These are phyloP conservation scores for Melanotaenia boesemani DNA, from an alignment of 2,797 vertebrate genomes.

Conservation along the genomic window DNA sequence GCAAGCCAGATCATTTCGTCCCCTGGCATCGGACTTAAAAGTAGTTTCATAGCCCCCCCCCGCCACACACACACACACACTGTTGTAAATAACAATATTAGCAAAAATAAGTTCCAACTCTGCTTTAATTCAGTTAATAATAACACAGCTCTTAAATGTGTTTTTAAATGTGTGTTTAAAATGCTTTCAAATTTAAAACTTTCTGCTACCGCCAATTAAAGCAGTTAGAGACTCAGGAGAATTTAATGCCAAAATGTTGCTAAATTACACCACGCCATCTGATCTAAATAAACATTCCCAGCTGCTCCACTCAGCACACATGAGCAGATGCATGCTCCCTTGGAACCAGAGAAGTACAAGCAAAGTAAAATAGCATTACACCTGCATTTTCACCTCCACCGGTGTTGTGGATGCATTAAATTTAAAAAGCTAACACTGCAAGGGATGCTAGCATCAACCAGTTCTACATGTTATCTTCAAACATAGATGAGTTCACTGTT, in stretches of 20 bases:
- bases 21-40: constrained; percentile 1
- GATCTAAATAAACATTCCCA: constrained; percentile 68
- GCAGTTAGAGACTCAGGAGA: constrained; percentile 36
- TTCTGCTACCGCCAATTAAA: constrained; percentile 28
- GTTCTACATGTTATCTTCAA: constrained; percentile 39
- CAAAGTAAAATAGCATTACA: constrained; percentile 29
- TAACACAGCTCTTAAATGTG: constrained; percentile 6
- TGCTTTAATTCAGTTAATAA: constrained; percentile 10
- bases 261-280: constrained; percentile 44
- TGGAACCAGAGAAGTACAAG: constrained; percentile 25
- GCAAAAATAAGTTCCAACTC: not conserved
- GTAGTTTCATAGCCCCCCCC: not conserved
- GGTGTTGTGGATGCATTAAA: constrained; percentile 32
- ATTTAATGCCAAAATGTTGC: constrained; percentile 46
- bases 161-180: constrained; percentile 13
- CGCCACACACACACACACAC: not conserved
- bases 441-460: constrained; percentile 6
- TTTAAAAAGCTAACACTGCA: constrained; percentile 5
- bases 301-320: constrained; percentile 52
- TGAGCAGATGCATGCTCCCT: constrained; percentile 29
- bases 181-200: constrained; percentile 4
- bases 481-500: constrained; percentile 25
- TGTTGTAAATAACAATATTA: not conserved
- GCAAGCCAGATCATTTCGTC: constrained; percentile 16
- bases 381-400: constrained; percentile 54